These are phyloP conservation scores for Sinosuthora webbiana DNA, from an alignment of 2,113 vertebrate genomes.

Conservation along the genomic window DNA sequence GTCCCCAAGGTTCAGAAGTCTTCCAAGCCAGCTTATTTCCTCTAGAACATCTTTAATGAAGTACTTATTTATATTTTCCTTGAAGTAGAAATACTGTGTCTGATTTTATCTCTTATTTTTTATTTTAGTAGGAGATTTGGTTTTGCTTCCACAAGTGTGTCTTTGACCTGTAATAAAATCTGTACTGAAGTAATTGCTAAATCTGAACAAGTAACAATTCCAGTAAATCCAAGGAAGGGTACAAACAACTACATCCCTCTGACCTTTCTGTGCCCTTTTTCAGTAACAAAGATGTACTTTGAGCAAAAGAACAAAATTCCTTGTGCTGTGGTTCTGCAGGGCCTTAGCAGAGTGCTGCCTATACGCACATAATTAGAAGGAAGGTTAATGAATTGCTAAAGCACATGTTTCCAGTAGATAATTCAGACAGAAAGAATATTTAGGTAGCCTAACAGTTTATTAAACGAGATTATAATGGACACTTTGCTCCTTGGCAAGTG, in stretches of 20 bases:
- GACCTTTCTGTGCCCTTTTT: not conserved
- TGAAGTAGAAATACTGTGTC: not conserved
- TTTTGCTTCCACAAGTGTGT: not conserved
- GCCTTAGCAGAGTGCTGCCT: not conserved
- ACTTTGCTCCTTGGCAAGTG: not conserved
- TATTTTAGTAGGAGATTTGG: not conserved
- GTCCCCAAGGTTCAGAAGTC: not conserved
- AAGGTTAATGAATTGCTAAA: constrained; percentile 11
- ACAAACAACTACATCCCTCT: not conserved
- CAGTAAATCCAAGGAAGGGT: not conserved
- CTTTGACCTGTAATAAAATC: constrained; percentile 43
- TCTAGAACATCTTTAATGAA: constrained; percentile 7
- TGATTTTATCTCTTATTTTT: constrained; percentile 32
- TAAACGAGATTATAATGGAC: not conserved
- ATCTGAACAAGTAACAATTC: not conserved
- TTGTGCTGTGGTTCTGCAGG: not conserved
- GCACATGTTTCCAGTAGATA: not conserved
- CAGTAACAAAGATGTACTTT: not conserved
- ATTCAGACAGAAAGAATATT: not conserved
- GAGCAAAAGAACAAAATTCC: not conserved
- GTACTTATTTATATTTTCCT: not conserved
- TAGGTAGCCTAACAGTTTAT: not conserved
- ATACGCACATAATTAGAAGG: not conserved
- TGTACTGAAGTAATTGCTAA: not conserved
- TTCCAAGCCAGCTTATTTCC: not conserved